Evolutionary conservation across 2,113 vertebrate genomes (phyloP).

Genomic region (Oriolus oriolus): DNA sequence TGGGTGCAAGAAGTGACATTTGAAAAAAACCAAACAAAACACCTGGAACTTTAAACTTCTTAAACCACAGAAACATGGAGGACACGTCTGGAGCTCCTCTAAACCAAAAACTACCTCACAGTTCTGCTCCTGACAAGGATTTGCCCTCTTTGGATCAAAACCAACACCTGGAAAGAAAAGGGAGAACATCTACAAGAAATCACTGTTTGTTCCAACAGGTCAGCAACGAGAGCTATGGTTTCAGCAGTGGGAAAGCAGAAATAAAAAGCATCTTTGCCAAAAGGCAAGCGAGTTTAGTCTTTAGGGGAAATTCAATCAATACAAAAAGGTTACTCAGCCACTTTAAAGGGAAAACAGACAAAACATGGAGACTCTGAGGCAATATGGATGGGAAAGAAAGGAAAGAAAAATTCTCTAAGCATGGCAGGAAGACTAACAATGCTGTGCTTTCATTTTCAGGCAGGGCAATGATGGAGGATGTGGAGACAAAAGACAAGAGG

Average conservation of each 20-base stretch:
- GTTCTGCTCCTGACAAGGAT: not conserved
- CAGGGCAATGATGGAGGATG: not conserved
- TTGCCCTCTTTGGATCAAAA: not conserved
- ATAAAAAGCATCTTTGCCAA: not conserved
- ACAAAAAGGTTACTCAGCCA: not conserved
- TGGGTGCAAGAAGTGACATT: not conserved
- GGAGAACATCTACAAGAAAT: not conserved
- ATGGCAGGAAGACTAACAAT: not conserved
- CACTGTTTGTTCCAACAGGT: not conserved
- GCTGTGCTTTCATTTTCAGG: not conserved
- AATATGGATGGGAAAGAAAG: not conserved
- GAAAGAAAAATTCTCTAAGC: not conserved
- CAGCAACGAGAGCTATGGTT: not conserved
- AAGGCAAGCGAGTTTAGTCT: conserved; percentile 1
- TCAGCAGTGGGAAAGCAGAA: not conserved
- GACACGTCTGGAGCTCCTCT: not conserved
- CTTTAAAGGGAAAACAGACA: not conserved
- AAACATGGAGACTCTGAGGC: not conserved
- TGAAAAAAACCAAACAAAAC: not conserved
- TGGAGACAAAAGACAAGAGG: not conserved
- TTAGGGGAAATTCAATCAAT: not conserved
- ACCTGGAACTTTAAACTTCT: not conserved
- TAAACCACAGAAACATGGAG: not conserved
- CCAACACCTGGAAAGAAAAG: not conserved
- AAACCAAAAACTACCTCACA: not conserved